Percentiles rank a stretch among this genome's conserved stretches.
These are phyloP conservation scores for Intellagama lesueurii DNA, from an alignment of 2,797 vertebrate genomes.

Conservation along the genomic window DNA sequence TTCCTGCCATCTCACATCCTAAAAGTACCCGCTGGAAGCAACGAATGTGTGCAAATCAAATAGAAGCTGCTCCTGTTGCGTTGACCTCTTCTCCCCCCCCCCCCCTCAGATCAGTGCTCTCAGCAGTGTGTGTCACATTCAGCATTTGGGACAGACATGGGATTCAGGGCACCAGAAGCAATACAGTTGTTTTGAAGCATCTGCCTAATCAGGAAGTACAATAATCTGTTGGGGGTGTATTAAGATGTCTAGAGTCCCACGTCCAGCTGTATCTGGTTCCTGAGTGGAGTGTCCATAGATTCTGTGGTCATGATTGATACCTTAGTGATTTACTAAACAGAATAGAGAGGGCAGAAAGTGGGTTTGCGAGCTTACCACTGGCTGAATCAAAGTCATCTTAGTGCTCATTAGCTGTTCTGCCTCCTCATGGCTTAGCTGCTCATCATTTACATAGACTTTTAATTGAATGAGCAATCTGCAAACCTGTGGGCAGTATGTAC, in stretches of 20 bases:
- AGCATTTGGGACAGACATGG: background rate
- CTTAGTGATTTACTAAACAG: background rate
- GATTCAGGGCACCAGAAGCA: background rate
- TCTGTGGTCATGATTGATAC: background rate
- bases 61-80: constrained; percentile 14
- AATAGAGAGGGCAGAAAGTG: background rate
- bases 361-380: no score
- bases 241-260: background rate
- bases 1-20: constrained; percentile 2
- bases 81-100: background rate
- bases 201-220: background rate
- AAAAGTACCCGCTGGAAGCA: constrained; percentile 36
- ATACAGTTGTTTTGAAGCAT: background rate
- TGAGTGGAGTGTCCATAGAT: background rate
- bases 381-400: background rate
- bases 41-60: background rate
- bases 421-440: background rate
- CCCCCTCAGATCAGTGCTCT: background rate
- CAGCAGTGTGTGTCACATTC: background rate
- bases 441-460: background rate
- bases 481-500: background rate
- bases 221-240: background rate
- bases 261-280: background rate
- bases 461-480: no score
- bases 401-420: background rate